Evolutionary conservation across 2,888 invertebrate genomes (phyloP), one percentile per base, ranked within the genome.

Genomic region (Macaria liturata): DNA sequence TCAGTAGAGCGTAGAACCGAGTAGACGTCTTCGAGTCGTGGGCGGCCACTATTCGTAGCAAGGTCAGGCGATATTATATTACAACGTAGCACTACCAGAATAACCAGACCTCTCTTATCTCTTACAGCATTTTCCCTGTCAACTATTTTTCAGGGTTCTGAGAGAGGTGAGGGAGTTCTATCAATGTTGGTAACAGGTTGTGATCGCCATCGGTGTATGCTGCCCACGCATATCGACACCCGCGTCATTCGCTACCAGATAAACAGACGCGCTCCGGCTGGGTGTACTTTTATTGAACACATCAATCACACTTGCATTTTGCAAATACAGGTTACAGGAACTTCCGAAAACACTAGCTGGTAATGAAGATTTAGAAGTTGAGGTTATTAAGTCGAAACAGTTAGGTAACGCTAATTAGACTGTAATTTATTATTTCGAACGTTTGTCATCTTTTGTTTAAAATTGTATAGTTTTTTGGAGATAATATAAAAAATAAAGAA

Each of bases 1-100:
- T 67, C 67, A 66, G 70, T 66, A 63, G 65, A 71, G 68, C 67
- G 53, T 70, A 67, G 66, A 70, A 66, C 67, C 59, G 65, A 68
- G 71, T 65, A 72, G 70, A 72, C 74, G 72, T 78, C 76, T 81
- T 79, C 79, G 66, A 69, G 61, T 71, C 80, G 91, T 91, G 79
- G 91, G 90, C 87, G 88, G 81, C 69, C 76, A 81, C 90, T 91
- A 91, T 91, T 91, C 87, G 78, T 72, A 83, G 89, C 91, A 90
- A 91, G 91, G 91, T 85, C 88, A 80, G 59, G 70, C 80, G 83
- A 90, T 89, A 91, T 91, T 89, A 86, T 88, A 83, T 90, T 91
- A 86, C 91, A 88, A 72, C 75, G 70, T 67, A 62, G 58, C 65
- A 66, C 69, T 67, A 71, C 84, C 80, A 81, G 66, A 67, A 58